A percentile compares a stretch with the other conserved stretches of the same genome.
Conservation (phyloP, 37 sponge, comb jelly and placozoan species). For the Halisarca cf. caerulea region DNA sequence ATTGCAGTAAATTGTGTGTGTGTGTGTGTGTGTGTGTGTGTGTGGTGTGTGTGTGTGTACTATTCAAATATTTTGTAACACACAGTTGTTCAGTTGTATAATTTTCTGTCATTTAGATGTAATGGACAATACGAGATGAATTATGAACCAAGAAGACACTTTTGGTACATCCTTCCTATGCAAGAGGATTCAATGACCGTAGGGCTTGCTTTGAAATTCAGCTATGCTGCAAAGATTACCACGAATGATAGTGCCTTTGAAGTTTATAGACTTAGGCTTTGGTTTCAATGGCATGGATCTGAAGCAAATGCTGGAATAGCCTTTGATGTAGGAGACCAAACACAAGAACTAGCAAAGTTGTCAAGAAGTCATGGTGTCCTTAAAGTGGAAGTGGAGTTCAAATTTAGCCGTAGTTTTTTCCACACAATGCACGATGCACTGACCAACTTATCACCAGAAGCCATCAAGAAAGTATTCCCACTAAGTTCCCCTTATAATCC, state of each 20-base stretch:
- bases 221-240: background rate
- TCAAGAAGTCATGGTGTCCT: too few relatives aligned
- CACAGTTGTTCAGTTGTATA: too few relatives aligned
- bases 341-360: too few relatives aligned
- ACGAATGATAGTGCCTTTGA: background rate
- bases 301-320: too few relatives aligned
- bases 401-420: slow-evolving; percentile 30
- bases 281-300: too few relatives aligned
- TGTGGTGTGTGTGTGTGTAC: too few relatives aligned
- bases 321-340: too few relatives aligned
- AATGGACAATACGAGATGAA: background rate
- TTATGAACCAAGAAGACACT: background rate
- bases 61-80: too few relatives aligned
- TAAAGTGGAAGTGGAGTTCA: slow-evolving; percentile 25
- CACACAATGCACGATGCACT: slow-evolving; percentile 34
- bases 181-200: background rate
- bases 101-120: too few relatives aligned
- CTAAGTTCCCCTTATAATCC: background rate
- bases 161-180: background rate
- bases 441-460: background rate
- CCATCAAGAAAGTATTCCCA: slow-evolving; percentile 1
- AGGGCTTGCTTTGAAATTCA: background rate
- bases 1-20: too few relatives aligned
- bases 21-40: too few relatives aligned
- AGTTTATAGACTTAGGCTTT: too few relatives aligned